Base-by-base conservation (phyloP, 2,888 invertebrate genomes). In the Galerucella nymphaeae region DNA sequence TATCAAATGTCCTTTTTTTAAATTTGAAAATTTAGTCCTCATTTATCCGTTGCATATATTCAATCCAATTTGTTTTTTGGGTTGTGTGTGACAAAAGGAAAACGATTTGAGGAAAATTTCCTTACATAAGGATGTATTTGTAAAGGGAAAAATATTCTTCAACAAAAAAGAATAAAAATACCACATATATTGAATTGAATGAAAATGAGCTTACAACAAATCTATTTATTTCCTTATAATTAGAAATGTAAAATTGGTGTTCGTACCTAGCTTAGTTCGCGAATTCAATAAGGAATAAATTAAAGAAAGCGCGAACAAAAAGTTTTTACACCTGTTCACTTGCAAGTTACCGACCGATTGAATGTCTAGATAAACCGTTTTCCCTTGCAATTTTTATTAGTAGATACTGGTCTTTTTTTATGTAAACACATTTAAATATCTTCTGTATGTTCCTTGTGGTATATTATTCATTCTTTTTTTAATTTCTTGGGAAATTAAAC, bases 391-490 rank as follows among this genome's bases (percentile, higher is more conserved):
- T 14, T 50, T 50, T 13, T 14, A 50, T n/a, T 14, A 14, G 3
- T 2, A n/a, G n/a, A n/a, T n/a, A n/a, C 16, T 45, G 30, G 30
- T 38, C 30, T 38, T 38, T 38, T 38, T 38, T 38, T 8, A 38
- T 1, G 1, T 38, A 38, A 38, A 38, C 8, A 38, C 30, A 78
- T 80, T 79, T 81, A 77, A 80, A 81, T 81, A 80, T 81, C 80
- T 81, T n/a, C n/a, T n/a, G n/a, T n/a, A n/a, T n/a, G n/a, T n/a
- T n/a, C n/a, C n/a, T n/a, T n/a, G n/a, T n/a, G n/a, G n/a, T n/a
- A n/a, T n/a, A n/a, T n/a, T n/a, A n/a, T n/a, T n/a, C n/a, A n/a
- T n/a, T n/a, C n/a, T n/a, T n/a, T n/a, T n/a, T n/a, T n/a, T n/a
- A n/a, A n/a, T n/a, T n/a, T n/a, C n/a, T n/a, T n/a, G n/a, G n/a